phyloP scores from a whole-genome alignment of 1,140 invertebrate species.

The Asbolus verrucosus region DNA sequence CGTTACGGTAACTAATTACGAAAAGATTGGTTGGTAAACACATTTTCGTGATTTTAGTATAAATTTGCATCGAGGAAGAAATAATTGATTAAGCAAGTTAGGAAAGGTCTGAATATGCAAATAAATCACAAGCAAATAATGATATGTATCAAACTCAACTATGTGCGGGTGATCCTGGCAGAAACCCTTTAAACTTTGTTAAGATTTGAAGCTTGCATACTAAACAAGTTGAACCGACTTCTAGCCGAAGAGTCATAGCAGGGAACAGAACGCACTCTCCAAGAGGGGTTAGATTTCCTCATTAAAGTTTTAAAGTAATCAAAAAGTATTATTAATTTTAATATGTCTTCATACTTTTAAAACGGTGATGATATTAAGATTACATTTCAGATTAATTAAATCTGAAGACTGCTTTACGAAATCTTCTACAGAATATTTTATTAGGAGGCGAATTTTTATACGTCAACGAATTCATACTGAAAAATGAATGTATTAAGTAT shows the following conservation, averaged over 20 bases:
- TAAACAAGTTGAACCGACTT: slow-evolving; percentile 25
- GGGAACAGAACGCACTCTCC: slow-evolving; percentile 12
- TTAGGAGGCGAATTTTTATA: background rate
- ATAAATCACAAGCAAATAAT: slow-evolving; percentile 32
- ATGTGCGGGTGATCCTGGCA: slow-evolving; percentile 21
- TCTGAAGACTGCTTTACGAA: background rate
- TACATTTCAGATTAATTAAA: slow-evolving; percentile 11
- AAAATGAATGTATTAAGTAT: background rate
- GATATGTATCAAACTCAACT: slow-evolving; percentile 36
- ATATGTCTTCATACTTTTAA: slow-evolving; percentile 8
- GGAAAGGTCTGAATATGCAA: slow-evolving; percentile 30
- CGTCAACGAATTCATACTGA: background rate
- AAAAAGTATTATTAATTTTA: slow-evolving; percentile 13
- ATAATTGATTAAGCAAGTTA: slow-evolving; percentile 25
- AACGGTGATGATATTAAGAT: slow-evolving; percentile 6
- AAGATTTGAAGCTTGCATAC: slow-evolving; percentile 33
- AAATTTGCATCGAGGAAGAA: slow-evolving; percentile 3
- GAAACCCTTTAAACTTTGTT: slow-evolving; percentile 39
- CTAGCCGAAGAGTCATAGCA: slow-evolving; percentile 27
- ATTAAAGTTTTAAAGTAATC: slow-evolving; percentile 32
- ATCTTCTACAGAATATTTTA: slow-evolving; percentile 5
- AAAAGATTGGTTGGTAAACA: background rate
- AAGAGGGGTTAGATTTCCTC: slow-evolving; percentile 17
- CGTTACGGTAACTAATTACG: background rate
- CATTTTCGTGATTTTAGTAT: background rate